These are phyloP conservation scores for Cyanoderma ruficeps DNA, from an alignment of 2,113 vertebrate species.

Conservation along the genomic window DNA sequence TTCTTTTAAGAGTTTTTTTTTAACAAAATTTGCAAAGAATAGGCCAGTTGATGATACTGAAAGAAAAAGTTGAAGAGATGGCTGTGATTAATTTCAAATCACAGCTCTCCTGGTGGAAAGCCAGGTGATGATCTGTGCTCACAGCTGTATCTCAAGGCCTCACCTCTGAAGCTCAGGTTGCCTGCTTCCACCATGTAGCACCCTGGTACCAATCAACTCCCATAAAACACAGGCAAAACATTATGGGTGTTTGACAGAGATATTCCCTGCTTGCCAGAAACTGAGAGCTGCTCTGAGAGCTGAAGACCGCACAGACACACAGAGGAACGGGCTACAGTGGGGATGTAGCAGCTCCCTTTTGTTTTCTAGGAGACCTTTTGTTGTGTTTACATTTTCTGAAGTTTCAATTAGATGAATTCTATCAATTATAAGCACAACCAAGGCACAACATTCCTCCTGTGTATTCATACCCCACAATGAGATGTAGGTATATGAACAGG, in stretches of 20 bases:
- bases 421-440: background rate
- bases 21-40: background rate
- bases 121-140: background rate
- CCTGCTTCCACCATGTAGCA: background rate
- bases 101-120: background rate
- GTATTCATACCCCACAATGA: background rate
- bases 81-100: background rate
- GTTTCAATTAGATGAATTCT: background rate
- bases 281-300: background rate
- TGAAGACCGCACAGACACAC: background rate
- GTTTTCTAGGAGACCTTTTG: background rate
- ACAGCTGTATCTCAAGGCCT: background rate
- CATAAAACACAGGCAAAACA: background rate
- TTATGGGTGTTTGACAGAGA: background rate
- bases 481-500: background rate
- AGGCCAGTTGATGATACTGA: background rate
- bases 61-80: background rate
- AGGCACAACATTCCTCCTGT: background rate
- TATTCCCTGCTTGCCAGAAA: background rate
- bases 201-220: background rate
- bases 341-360: fast-evolving
- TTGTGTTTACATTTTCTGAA: background rate
- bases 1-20: background rate
- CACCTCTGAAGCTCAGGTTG: background rate
- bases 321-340: background rate